Conservation (phyloP, 2,888 invertebrate species). For the Meliscaeva auricollis region DNA sequence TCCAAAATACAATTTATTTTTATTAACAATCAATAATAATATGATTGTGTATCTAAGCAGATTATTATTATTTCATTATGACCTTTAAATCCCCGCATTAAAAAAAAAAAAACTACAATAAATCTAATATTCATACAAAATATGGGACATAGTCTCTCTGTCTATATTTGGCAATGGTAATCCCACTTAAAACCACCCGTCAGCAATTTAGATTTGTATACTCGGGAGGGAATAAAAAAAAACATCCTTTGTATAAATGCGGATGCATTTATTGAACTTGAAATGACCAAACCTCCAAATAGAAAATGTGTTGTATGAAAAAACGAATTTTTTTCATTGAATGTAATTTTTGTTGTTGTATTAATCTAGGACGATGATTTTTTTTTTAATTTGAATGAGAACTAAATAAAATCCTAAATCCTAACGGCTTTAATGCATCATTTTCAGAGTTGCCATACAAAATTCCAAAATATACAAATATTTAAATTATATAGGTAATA, state of each 20-base stretch:
- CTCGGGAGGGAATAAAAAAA: not conserved
- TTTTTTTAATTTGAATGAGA: slow-evolving; percentile 44
- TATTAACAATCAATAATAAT: not conserved
- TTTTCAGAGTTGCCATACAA: not conserved
- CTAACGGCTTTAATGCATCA: not conserved
- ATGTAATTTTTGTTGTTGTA: not conserved
- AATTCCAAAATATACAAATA: no score
- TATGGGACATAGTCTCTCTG: not conserved
- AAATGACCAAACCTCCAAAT: not conserved
- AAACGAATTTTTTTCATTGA: slow-evolving; percentile 32
- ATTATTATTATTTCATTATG: not conserved
- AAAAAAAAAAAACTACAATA: not conserved
- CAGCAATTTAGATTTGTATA: slow-evolving; percentile 14
- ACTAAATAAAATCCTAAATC: slow-evolving; percentile 21
- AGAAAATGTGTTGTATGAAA: no score
- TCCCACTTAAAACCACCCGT: slow-evolving; percentile 3
- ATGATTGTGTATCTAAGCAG: not conserved
- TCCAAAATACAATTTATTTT: no score
- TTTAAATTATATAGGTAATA: no score
- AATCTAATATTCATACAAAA: not conserved
- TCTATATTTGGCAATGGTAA: no score
- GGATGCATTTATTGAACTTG: slow-evolving; percentile 26
- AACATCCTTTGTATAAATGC: no score
- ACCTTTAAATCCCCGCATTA: not conserved
- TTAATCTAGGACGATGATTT: slow-evolving; percentile 1